A percentile compares a stretch with the other conserved stretches of the same genome.
These are phyloP conservation scores for Coptotermes formosanus DNA, from an alignment of 1,140 invertebrate species.

Conservation along the genomic window DNA sequence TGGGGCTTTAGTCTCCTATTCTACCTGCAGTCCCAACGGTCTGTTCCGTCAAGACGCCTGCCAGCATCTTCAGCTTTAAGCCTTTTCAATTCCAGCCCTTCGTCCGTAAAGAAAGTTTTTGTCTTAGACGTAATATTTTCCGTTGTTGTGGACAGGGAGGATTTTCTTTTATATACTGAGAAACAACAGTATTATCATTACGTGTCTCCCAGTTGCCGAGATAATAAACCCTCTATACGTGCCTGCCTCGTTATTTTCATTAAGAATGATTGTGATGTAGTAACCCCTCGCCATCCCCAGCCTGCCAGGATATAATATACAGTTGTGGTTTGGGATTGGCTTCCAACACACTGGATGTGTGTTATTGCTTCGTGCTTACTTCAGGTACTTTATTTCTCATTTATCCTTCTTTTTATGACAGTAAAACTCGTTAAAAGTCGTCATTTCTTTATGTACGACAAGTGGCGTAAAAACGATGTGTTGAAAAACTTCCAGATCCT, in stretches of 20 bases:
- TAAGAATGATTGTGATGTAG: slow-evolving; percentile 2
- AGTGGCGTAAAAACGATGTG: too few species aligned
- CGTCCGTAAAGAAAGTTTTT: neutral
- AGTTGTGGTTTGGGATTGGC: neutral
- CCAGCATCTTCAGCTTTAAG: too few species aligned
- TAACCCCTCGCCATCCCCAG: neutral
- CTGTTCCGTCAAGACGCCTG: too few species aligned
- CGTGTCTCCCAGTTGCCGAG: neutral
- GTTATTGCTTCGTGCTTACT: neutral
- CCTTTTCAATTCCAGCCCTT: too few species aligned
- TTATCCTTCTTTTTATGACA: neutral
- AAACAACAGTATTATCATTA: neutral
- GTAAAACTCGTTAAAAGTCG: neutral
- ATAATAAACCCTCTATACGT: neutral
- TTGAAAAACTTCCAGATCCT: too few species aligned
- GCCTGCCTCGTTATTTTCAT: neutral
- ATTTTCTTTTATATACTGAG: neutral
- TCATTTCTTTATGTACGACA: neutral
- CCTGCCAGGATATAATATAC: neutral
- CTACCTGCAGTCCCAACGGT: too few species aligned
- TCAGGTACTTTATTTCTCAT: neutral
- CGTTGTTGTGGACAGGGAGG: neutral
- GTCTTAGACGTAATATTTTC: neutral
- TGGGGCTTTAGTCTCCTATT: too few species aligned
- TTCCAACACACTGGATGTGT: neutral